Evolutionary conservation across 1,140 invertebrate genomes (phyloP).

Genomic region (Drosophila mayri): DNA sequence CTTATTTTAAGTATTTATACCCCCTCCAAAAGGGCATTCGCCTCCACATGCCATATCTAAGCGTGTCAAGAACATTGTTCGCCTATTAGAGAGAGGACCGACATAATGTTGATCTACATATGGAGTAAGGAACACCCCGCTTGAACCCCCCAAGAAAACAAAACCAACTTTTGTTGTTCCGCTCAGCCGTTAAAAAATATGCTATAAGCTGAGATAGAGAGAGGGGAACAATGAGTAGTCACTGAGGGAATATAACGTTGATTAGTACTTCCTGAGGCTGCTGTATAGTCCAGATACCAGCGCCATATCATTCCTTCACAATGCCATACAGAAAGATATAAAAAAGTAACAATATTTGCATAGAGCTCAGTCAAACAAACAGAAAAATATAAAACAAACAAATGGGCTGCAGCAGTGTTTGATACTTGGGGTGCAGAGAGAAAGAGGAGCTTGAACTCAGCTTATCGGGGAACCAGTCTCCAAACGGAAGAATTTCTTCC

Average conservation of each 20-base stretch:
- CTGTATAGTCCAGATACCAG: conserved; percentile 55
- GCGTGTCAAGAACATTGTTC: conserved; percentile 82
- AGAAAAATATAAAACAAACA: conserved; percentile 53
- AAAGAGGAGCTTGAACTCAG: conserved; percentile 36
- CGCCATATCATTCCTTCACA: conserved; percentile 31
- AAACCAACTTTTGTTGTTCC: conserved; percentile 70
- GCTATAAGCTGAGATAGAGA: background rate
- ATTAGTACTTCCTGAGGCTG: conserved; percentile 82
- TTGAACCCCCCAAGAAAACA: conserved; percentile 52
- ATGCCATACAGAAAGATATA: conserved; percentile 28
- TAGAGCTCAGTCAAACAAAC: conserved; percentile 61
- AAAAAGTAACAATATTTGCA: conserved; percentile 35
- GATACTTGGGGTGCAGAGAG: conserved; percentile 26
- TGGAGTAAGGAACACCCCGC: conserved; percentile 6
- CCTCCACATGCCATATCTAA: conserved; percentile 63
- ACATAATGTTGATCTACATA: conserved; percentile 37
- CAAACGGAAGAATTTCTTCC: background rate
- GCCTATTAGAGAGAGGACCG: conserved; percentile 61
- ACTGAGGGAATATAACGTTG: conserved; percentile 52
- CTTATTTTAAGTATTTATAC: background rate
- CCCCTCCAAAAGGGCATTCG: conserved; percentile 3
- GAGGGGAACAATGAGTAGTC: conserved; percentile 26
- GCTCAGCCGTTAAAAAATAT: conserved; percentile 36
- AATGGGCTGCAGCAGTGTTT: conserved; percentile 16
- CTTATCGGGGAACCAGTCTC: conserved; percentile 45